Evolutionary conservation across 2,113 vertebrate genomes (phyloP).

Genomic region (Promerops cafer): DNA sequence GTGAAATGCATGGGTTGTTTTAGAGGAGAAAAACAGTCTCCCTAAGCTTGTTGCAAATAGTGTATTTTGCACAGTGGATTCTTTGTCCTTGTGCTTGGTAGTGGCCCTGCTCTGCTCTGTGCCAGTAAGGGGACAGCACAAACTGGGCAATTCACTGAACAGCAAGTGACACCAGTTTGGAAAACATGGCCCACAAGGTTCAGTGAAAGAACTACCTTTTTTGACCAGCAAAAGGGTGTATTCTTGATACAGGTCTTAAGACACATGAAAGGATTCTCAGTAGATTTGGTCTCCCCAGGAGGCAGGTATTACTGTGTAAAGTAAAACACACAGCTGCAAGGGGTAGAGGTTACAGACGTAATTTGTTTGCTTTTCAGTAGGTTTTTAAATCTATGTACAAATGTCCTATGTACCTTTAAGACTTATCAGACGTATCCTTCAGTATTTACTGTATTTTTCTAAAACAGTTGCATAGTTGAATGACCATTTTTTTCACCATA

Average conservation of each 20-base stretch:
- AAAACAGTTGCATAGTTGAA: neutral
- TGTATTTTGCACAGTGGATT: neutral
- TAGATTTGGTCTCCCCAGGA: neutral
- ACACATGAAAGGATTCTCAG: neutral
- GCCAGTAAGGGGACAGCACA: neutral
- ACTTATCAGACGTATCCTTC: neutral
- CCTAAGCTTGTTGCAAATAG: neutral
- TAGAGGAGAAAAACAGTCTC: neutral
- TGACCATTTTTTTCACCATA: neutral
- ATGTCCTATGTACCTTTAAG: neutral
- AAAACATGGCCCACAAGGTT: neutral
- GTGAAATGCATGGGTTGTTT: neutral
- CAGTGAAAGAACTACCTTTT: neutral
- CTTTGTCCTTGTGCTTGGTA: neutral
- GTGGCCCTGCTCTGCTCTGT: accelerated
- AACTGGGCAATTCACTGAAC: neutral
- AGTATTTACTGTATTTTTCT: neutral
- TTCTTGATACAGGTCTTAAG: neutral
- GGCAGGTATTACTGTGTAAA: neutral
- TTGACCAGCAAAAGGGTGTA: neutral
- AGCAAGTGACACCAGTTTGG: neutral
- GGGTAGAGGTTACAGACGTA: neutral
- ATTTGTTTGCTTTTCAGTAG: neutral
- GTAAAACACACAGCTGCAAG: neutral
- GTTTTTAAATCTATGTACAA: neutral